A percentile compares a stretch with the other conserved stretches of the same genome.
Evolutionary conservation across 35 echinoderm and acorn worm genomes (phyloP).

Genomic region (Heliocidaris erythrogramma): DNA sequence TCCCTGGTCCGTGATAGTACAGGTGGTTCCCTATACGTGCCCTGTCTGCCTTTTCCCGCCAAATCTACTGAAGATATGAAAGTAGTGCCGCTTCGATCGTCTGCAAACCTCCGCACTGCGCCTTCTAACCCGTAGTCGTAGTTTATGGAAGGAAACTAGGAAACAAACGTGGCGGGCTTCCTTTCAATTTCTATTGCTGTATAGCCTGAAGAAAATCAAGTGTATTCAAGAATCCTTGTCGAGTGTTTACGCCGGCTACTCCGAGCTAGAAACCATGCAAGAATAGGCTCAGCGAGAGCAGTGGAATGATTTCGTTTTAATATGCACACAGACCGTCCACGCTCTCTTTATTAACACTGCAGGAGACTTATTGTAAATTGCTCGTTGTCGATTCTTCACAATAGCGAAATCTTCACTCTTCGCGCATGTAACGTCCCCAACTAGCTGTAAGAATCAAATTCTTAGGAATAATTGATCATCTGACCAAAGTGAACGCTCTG

Average conservation of each 20-base stretch:
- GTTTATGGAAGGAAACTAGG: not conserved
- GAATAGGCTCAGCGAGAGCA: not conserved
- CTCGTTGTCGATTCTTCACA: not conserved
- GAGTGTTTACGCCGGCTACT: not conserved
- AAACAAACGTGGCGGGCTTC: not conserved
- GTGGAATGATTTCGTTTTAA: constrained; percentile 4
- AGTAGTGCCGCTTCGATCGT: not conserved
- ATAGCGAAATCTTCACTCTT: not conserved
- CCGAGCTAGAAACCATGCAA: not conserved
- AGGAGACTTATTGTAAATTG: not conserved
- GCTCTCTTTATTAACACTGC: not conserved
- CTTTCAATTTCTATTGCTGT: not conserved
- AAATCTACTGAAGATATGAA: not conserved
- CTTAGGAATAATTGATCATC: not conserved
- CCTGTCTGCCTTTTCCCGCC: not conserved
- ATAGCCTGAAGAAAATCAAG: not conserved
- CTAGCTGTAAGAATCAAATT: not conserved
- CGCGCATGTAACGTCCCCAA: not conserved
- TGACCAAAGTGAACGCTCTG: not conserved
- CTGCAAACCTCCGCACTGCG: not conserved
- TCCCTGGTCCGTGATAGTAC: not conserved
- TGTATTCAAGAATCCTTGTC: not conserved
- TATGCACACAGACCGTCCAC: constrained; percentile 8
- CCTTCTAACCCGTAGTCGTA: not conserved
- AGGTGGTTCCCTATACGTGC: not conserved